Conservation (phyloP, 53 echinoderm and acorn worm species). For the Arbacia lixula region DNA sequence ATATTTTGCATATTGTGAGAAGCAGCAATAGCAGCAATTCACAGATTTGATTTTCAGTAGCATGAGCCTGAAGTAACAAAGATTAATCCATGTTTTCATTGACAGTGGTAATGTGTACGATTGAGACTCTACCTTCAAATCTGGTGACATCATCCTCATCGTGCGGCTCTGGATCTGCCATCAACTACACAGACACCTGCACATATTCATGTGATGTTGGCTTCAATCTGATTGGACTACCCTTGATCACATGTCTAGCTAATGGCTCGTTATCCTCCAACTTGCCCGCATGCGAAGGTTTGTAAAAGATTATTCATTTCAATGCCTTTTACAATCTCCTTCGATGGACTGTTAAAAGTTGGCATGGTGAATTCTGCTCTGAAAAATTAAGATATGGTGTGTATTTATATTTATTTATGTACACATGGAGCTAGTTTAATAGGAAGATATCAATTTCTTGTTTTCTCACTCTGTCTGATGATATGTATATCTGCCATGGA, state of each 20-base stretch:
- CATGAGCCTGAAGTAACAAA: too few relatives aligned
- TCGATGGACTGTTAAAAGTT: background rate
- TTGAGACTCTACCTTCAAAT: background rate
- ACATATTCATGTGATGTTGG: constrained; percentile 12
- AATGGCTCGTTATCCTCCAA: background rate
- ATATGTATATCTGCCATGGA: too few relatives aligned
- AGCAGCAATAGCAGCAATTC: too few relatives aligned
- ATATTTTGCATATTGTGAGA: too few relatives aligned
- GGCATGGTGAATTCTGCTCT: background rate
- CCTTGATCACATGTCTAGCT: constrained; percentile 3
- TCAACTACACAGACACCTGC: constrained; percentile 28
- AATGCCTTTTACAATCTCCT: too few relatives aligned
- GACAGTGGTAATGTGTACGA: constrained; percentile 22
- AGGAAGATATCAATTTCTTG: too few relatives aligned
- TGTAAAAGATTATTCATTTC: too few relatives aligned
- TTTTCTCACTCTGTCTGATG: too few relatives aligned
- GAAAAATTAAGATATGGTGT: background rate
- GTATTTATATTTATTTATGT: background rate
- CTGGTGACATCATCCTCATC: background rate
- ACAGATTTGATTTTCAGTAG: too few relatives aligned
- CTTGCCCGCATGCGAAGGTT: background rate
- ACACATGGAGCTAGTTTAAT: background rate
- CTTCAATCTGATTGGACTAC: background rate
- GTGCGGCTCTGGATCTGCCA: background rate
- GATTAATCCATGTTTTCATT: too few relatives aligned